Evolutionary conservation across 2,888 invertebrate genomes (phyloP), one percentile per base, ranked within the genome.

Genomic region (Strigamia transsilvanica): DNA sequence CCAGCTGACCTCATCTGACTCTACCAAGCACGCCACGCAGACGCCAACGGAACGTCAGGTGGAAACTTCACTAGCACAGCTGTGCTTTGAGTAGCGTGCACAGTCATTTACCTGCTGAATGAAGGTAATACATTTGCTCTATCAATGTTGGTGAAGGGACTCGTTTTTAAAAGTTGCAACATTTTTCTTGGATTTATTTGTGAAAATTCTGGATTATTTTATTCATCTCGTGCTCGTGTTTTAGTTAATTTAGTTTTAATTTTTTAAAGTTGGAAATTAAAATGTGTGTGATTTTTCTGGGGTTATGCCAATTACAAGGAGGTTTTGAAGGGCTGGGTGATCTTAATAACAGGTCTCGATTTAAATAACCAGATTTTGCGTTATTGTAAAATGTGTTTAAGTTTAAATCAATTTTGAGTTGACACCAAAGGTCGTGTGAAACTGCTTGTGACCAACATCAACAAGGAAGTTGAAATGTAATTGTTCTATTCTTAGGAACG

Each of bases 1-100:
- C 27, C 73, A 73, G 73, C 73, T 73, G 73, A 73, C 73, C 73
- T 73, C 73, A 73, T 27, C 73, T 73, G 73, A 73, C 73, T 73
- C 15, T n/a, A 73, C 32, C 73, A 13, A 73, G 27, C 61, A 61
- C 73, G 73, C 73, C 73, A 73, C 73, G 73, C 73, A 73, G 73
- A 73, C 73, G 73, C 73, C 73, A 32, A 32, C 15, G 4, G 56
- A 56, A 18, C 56, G 56, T 56, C 56, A 56, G 73, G 73, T 73
- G 73, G 73, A 73, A 46, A 56, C 56, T 56, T n/a, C 56, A 73
- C 73, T 73, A 5, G 73, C 32, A 73, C 73, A 73, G 73, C 56
- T 56, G 73, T 73, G 73, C 2, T 61, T 27, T 73, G 32, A 32
- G 32, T 73, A 12, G 27, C 9, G n/a, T 32, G 73, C 56, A 56